A percentile compares a stretch with the other conserved stretches of the same genome.
phyloP scores from a whole-genome alignment of 2,888 invertebrate species.

The Pachymerium ferrugineum region DNA sequence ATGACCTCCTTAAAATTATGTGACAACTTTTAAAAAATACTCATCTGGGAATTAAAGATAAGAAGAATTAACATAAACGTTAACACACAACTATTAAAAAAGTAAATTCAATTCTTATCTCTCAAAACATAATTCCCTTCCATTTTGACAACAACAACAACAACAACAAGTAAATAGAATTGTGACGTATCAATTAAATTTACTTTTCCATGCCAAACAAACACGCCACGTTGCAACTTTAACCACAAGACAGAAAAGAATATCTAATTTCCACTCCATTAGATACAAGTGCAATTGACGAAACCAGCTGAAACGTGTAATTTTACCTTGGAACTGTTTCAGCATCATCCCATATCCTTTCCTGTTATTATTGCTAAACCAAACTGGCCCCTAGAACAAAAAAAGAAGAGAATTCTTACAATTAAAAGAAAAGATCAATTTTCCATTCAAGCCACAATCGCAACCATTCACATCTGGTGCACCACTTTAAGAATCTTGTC shows the following conservation, averaged over 20 bases:
- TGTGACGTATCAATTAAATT: too few species aligned
- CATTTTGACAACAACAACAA: too few species aligned
- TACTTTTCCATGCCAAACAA: too few species aligned
- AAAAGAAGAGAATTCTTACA: constrained; percentile 20
- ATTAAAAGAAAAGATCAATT: background rate
- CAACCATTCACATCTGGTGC: constrained; percentile 5
- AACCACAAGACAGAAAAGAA: constrained; percentile 19
- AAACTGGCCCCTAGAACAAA: constrained; percentile 65
- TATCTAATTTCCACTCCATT: constrained; percentile 16
- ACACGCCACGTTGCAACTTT: too few species aligned
- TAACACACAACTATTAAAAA: background rate
- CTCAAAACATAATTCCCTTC: too few species aligned
- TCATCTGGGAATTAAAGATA: background rate
- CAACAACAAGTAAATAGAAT: too few species aligned
- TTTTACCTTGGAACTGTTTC: constrained; percentile 78
- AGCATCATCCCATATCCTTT: constrained; percentile 89
- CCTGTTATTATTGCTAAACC: constrained; percentile 91
- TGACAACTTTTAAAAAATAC: too few species aligned
- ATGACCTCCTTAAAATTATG: too few species aligned
- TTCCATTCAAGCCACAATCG: background rate
- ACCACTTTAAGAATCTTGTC: background rate
- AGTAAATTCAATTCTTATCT: too few species aligned
- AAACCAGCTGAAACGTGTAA: constrained; percentile 28
- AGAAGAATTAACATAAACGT: background rate
- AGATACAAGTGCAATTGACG: background rate